phyloP scores from a whole-genome alignment of 2,888 invertebrate genomes.

The Helobdella robusta region DNA sequence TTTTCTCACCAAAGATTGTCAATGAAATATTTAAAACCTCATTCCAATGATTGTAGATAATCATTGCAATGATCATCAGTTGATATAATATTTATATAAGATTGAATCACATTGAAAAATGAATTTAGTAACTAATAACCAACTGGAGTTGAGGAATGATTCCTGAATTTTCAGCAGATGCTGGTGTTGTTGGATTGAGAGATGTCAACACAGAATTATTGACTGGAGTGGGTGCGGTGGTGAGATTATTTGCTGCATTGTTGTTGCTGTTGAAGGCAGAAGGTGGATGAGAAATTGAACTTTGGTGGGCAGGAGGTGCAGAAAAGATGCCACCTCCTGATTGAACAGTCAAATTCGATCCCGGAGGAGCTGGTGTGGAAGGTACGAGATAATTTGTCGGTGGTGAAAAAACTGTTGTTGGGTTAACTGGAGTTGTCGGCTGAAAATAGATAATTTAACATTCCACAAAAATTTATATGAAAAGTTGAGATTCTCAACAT shows the following conservation, averaged over 20 bases:
- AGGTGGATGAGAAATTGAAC: conserved; percentile 22
- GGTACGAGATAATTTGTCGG: conserved; percentile 27
- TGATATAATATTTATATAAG: neutral
- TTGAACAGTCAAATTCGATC: conserved; percentile 22
- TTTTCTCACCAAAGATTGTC: too few relatives aligned
- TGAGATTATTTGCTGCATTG: conserved; percentile 62
- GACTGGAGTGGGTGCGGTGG: conserved; percentile 55
- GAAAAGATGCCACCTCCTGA: conserved; percentile 19
- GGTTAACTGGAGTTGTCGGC: conserved; percentile 28
- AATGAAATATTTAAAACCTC: too few relatives aligned
- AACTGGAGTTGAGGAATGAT: conserved; percentile 86
- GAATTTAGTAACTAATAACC: conserved; percentile 34
- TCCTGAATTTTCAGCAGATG: conserved; percentile 67
- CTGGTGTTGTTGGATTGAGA: conserved; percentile 55
- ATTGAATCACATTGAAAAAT: neutral
- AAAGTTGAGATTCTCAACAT: too few relatives aligned
- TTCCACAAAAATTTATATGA: too few relatives aligned
- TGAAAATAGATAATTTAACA: too few relatives aligned
- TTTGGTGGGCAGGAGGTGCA: conserved; percentile 25
- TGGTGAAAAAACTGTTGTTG: conserved; percentile 29
- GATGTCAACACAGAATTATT: conserved; percentile 59
- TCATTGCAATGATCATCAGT: neutral
- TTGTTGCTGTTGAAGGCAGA: conserved; percentile 23
- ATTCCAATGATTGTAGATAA: neutral
- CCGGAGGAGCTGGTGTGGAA: conserved; percentile 27